phyloP scores from a whole-genome alignment of 2,113 vertebrate genomes.

The Spilogale gracilis region DNA sequence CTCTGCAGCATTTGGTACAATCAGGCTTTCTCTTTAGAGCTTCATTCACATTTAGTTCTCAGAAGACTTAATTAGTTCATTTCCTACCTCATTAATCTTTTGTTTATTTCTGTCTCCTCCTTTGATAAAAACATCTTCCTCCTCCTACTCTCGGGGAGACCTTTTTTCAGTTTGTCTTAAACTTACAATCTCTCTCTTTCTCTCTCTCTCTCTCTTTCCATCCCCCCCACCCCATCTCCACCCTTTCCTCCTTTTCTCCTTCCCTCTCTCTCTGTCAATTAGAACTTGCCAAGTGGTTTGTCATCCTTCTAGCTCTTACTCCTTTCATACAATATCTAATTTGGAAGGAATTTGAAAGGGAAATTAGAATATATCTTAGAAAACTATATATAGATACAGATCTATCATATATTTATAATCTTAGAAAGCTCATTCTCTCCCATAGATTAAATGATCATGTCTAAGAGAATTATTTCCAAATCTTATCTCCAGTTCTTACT shows the following conservation, averaged over 20 bases:
- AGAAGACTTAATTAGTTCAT: not conserved
- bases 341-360: not conserved
- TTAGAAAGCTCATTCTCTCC: not conserved
- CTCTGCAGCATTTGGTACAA: not conserved
- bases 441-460: not conserved
- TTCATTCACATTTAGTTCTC: not conserved
- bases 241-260: not conserved
- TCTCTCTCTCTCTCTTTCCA: not conserved
- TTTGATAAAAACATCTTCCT: not conserved
- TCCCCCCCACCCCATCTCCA: not conserved
- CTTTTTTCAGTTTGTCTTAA: not conserved
- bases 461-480: slow-evolving; percentile 8
- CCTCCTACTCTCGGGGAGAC: not conserved
- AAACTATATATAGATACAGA: not conserved
- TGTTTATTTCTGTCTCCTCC: not conserved
- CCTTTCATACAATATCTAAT: not conserved
- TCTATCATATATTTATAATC: not conserved
- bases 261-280: not conserved
- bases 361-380: not conserved
- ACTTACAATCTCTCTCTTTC: not conserved
- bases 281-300: not conserved
- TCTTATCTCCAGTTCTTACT: not conserved
- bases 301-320: not conserved
- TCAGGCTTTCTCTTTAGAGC: not conserved
- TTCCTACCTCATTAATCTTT: not conserved